Evolutionary conservation across 2,888 invertebrate species (phyloP), one percentile per base, ranked within the genome.

Genomic region (Acanthoscelides obtectus): DNA sequence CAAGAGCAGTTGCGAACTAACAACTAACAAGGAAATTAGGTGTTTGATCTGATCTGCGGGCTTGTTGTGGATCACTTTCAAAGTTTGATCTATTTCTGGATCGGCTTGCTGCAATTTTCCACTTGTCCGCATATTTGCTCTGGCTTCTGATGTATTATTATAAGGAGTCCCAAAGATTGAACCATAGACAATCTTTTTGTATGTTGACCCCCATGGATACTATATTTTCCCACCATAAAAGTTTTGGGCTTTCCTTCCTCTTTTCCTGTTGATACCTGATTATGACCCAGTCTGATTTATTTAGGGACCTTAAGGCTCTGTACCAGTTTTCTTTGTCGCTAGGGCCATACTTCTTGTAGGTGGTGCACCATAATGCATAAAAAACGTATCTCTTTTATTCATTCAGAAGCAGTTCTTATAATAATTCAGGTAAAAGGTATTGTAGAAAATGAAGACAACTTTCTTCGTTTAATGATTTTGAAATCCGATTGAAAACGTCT

Each of bases 21-120:
- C n/a, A n/a, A n/a, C n/a, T n/a, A n/a, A n/a, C n/a, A n/a, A n/a
- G n/a, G n/a, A n/a, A 0, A 73, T 69, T 0, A 75, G 6, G 2
- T 22, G 69, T 20, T 66, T 67, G n/a, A 75, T 27, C 20, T 77
- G 72, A 20, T 66, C 19, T 0, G 75, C 73, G 6, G 45, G 65
- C 45, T 71, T 70, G 1, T 64, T 64, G 27, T 75, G 72, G 0
- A 70, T 71, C 0, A 70, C 69, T 1, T 71, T 72, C 12, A 79
- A 64, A 1, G 77, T 72, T 22, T 78, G 75, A 69, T 79, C 79
- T 8, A 79, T 78, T 19, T 66, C n/a, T 0, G 75, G 75, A 0
- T 78, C 69, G 64, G 76, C 75, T 79, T 0, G 75, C 76, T 22
- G 79, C 78, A 19, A 66, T 20, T 45, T 70, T 72, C 79, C 79